These are phyloP conservation scores for Diarsia rubi DNA, from an alignment of 2,888 invertebrate species.

Conservation along the genomic window DNA sequence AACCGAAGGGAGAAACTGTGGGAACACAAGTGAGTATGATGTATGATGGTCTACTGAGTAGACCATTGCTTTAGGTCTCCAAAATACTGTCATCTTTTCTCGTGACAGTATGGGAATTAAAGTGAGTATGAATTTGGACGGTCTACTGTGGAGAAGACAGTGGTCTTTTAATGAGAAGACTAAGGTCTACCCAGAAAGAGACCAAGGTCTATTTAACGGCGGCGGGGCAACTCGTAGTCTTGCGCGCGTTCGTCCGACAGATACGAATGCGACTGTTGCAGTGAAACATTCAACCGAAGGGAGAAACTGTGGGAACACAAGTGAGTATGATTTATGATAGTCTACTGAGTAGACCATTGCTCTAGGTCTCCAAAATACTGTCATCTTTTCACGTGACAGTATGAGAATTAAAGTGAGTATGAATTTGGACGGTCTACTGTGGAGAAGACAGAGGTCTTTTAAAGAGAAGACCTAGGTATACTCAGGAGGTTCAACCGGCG, in stretches of 20 bases:
- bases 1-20: conserved; percentile 84
- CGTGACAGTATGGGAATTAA: background rate
- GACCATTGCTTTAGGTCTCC: background rate
- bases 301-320: conserved; percentile 87
- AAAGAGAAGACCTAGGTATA: background rate
- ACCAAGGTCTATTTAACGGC: conserved; percentile 65
- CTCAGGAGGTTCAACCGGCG: no score
- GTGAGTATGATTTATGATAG: conserved; percentile 69
- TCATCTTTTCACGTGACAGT: no score
- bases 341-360: conserved; percentile 1
- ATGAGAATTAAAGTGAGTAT: no score
- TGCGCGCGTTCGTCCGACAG: conserved; percentile 81
- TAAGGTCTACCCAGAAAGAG: background rate
- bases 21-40: conserved; percentile 83
- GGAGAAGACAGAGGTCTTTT: background rate
- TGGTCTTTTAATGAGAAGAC: no score
- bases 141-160: background rate
- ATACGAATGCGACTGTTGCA: conserved; percentile 89
- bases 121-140: no score
- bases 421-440: no score
- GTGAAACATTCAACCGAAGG: conserved; percentile 82
- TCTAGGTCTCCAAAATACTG: no score
- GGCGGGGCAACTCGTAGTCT: conserved; percentile 78
- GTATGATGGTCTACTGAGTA: conserved; percentile 42
- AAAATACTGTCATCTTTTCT: no score